Conservation (phyloP, 1,140 invertebrate genomes). For the Akabosia matsudoensis region DNA sequence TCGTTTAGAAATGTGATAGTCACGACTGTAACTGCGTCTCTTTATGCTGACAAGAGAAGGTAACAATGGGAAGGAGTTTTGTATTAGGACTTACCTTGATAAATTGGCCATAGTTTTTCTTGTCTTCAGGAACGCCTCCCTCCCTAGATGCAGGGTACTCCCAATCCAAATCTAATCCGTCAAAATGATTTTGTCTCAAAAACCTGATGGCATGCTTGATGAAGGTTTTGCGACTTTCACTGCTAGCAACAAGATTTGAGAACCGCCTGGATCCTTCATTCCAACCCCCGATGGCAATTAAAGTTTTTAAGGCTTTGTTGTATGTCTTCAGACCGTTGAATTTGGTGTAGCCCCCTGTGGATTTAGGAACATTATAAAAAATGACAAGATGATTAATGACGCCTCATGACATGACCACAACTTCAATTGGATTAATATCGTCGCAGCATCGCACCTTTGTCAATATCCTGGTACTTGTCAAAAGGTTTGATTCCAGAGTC, state of each 20-base stretch:
- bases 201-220: conserved; percentile 84
- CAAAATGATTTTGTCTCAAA: conserved; percentile 85
- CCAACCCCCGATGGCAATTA: conserved; percentile 94
- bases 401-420: neutral
- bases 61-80: too few relatives aligned
- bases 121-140: conserved; percentile 84
- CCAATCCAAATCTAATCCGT: conserved; percentile 81
- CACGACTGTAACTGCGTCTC: too few relatives aligned
- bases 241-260: conserved; percentile 77
- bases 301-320: conserved; percentile 86
- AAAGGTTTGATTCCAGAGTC: conserved; percentile 86
- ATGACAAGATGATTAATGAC: neutral
- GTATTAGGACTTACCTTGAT: conserved; percentile 64
- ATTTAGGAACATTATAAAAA: too few relatives aligned
- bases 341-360: conserved; percentile 90
- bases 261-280: conserved; percentile 88
- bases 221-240: conserved; percentile 71
- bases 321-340: conserved; percentile 89
- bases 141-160: conserved; percentile 82
- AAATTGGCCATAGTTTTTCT: conserved; percentile 81
- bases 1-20: too few relatives aligned
- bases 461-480: conserved; percentile 92
- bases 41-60: neutral
- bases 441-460: conserved; percentile 69
- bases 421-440: neutral